Conservation (phyloP, 2,113 vertebrate species). For the Corvus hawaiiensis region DNA sequence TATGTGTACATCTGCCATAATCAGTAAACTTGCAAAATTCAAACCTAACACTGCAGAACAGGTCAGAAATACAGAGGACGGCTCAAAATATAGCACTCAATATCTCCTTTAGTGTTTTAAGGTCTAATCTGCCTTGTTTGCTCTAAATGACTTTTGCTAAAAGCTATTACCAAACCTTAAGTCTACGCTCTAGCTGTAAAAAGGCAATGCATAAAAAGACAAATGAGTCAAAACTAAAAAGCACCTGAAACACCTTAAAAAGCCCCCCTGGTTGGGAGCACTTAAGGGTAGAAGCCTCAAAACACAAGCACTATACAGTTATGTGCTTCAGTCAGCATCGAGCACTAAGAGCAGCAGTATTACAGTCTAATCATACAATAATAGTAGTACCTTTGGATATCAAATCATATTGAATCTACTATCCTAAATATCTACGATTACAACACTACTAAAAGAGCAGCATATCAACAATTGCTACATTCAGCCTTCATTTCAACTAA, state of each 20-base stretch:
- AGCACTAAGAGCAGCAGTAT: background rate
- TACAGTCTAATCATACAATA: background rate
- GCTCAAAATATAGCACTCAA: background rate
- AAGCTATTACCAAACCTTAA: background rate
- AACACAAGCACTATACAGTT: rapidly evolving
- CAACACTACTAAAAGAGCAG: background rate
- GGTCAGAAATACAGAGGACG: background rate
- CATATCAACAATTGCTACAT: background rate
- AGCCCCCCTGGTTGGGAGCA: rapidly evolving
- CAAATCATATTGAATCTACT: background rate
- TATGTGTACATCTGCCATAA: background rate
- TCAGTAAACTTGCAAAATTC: background rate
- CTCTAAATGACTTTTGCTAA: background rate
- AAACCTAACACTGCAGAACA: background rate
- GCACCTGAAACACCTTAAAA: background rate
- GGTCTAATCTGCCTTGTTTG: background rate
- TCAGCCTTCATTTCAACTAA: background rate
- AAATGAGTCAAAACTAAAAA: background rate
- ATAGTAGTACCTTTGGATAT: background rate
- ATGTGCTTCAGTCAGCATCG: background rate
- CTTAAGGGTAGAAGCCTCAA: background rate
- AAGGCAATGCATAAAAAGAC: background rate
- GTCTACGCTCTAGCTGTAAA: background rate
- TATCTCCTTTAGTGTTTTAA: background rate
- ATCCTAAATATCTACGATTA: background rate